phyloP scores from a whole-genome alignment of 2,113 vertebrate genomes.

The Bombycilla garrulus region DNA sequence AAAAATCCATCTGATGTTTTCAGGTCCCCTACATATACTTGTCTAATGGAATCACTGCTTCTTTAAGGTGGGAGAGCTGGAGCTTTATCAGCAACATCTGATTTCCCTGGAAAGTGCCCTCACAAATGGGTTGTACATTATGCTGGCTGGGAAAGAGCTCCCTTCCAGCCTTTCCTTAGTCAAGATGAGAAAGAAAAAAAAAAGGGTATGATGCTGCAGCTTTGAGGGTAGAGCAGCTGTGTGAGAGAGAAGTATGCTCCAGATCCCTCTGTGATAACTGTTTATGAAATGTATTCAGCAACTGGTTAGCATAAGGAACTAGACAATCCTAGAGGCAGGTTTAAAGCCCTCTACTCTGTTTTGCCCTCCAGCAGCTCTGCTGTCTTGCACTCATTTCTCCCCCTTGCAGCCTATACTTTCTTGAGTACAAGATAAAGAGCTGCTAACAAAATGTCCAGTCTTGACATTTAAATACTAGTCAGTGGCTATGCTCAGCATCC shows the following conservation, averaged over 20 bases:
- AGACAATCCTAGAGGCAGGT: neutral
- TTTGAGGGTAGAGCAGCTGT: neutral
- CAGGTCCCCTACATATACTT: neutral
- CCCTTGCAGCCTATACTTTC: neutral
- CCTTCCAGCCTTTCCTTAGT: neutral
- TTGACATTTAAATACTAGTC: neutral
- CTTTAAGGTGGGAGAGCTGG: neutral
- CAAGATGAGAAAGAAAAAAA: neutral
- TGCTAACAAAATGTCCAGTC: neutral
- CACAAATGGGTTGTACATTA: neutral
- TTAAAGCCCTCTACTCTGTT: fast-evolving
- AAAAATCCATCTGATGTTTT: neutral
- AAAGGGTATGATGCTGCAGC: neutral
- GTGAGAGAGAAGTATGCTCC: neutral
- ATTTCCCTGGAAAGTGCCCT: neutral
- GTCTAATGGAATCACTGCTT: neutral
- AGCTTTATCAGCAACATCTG: neutral
- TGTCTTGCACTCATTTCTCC: neutral
- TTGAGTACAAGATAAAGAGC: neutral
- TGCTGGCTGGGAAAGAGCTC: neutral
- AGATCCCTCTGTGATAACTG: neutral
- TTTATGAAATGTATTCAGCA: neutral
- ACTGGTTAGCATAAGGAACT: neutral
- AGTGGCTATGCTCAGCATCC: neutral
- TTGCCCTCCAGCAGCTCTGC: neutral